Evolutionary conservation across 2,888 invertebrate species (phyloP).

Genomic region (Melanchra persicariae): DNA sequence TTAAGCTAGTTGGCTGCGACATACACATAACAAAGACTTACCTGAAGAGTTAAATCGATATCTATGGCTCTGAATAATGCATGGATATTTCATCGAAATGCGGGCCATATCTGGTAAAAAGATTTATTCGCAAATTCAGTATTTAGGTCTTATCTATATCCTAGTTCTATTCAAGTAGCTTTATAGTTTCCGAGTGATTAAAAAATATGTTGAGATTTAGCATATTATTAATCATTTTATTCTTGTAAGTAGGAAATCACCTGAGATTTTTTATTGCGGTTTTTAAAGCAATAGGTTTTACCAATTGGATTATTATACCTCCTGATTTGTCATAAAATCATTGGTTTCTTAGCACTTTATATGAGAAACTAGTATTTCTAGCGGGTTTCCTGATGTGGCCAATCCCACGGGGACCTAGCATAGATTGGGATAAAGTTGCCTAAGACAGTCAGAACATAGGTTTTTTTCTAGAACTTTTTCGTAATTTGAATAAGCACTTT

Average conservation of each 20-base stretch:
- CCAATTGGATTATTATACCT: background rate
- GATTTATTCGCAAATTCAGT: constrained; percentile 20
- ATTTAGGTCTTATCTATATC: constrained; percentile 28
- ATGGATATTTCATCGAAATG: constrained; percentile 38
- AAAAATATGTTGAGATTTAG: background rate
- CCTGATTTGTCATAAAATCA: constrained; percentile 16
- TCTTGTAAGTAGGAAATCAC: background rate
- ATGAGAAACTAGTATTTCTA: background rate
- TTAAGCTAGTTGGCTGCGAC: too few relatives aligned
- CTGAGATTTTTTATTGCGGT: background rate
- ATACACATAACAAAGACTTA: constrained; percentile 15
- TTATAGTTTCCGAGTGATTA: constrained; percentile 15
- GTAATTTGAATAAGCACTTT: too few relatives aligned
- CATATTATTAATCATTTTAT: constrained; percentile 11
- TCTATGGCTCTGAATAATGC: constrained; percentile 19
- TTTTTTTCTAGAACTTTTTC: too few relatives aligned
- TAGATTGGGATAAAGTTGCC: too few relatives aligned
- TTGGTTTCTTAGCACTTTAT: background rate
- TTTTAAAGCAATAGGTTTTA: constrained; percentile 26
- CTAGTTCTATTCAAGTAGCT: constrained; percentile 4
- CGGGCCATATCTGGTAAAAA: constrained; percentile 44
- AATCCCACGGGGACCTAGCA: background rate
- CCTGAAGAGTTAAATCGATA: constrained; percentile 13
- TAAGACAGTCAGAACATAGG: too few relatives aligned
- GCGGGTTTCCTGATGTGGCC: background rate